Evolutionary conservation across 53 echinoderm and acorn worm species (phyloP).

Genomic region (Zoroaster sp.): DNA sequence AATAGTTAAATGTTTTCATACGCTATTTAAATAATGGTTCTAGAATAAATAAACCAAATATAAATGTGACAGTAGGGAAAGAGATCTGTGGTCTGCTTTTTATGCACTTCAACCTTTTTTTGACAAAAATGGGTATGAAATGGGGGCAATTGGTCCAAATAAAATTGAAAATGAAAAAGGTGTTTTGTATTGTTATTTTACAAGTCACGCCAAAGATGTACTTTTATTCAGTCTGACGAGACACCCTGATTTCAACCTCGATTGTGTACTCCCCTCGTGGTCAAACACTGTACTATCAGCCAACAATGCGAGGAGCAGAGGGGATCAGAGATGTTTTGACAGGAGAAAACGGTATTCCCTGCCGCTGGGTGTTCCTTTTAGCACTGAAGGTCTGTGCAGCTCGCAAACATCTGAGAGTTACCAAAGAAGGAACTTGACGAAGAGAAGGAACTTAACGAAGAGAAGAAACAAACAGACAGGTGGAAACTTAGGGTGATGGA

Average conservation of each 20-base stretch:
- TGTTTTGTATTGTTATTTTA: no score
- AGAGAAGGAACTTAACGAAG: neutral
- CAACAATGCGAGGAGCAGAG: neutral
- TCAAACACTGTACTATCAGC: neutral
- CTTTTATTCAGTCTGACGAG: no score
- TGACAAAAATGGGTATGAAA: no score
- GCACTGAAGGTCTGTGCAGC: constrained; percentile 3
- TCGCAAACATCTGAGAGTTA: neutral
- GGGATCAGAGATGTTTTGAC: constrained; percentile 41
- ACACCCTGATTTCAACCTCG: neutral
- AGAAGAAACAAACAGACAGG: constrained; percentile 1
- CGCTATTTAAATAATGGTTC: no score
- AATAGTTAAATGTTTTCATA: no score
- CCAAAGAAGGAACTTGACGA: neutral
- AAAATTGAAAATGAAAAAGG: no score
- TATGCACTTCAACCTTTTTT: no score
- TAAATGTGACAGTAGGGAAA: no score
- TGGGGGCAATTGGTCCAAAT: no score
- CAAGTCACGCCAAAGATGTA: no score
- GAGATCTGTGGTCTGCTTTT: no score
- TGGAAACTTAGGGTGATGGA: constrained; percentile 12
- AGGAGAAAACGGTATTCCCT: constrained; percentile 27
- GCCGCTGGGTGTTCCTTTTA: constrained; percentile 40
- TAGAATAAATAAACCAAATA: no score
- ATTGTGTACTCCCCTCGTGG: neutral